Evolutionary conservation across 1,140 invertebrate species (phyloP).

Genomic region (Oscheius sp.): DNA sequence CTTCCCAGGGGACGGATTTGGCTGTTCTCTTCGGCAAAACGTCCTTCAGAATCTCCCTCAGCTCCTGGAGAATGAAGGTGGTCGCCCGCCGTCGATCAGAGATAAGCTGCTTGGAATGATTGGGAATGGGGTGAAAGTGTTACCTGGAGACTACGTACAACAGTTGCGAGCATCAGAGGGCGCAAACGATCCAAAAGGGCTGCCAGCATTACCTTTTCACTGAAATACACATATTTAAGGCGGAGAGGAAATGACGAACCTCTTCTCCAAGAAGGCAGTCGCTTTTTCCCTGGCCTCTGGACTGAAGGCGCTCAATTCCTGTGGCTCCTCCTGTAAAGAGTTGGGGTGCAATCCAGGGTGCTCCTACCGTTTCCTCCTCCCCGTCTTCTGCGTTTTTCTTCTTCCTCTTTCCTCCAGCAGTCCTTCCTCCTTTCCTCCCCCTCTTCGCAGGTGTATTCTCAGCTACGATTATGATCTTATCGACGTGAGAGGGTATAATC

Average conservation of each 20-base stretch:
- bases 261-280: not conserved
- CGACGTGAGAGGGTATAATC: not conserved
- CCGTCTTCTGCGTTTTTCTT: not conserved
- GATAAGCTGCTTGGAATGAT: too few species aligned
- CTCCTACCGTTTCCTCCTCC: not conserved
- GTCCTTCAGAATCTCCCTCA: not conserved
- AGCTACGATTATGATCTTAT: not conserved
- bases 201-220: not conserved
- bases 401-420: not conserved
- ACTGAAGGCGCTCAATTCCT: not conserved
- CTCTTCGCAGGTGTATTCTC: not conserved
- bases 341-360: not conserved
- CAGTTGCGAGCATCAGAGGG: not conserved
- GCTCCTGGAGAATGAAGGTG: not conserved
- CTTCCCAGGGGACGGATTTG: not conserved
- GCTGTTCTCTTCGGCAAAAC: not conserved
- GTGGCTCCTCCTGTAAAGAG: not conserved
- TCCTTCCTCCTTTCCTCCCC: not conserved
- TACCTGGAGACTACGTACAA: not conserved
- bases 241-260: not conserved
- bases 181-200: not conserved
- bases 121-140: not conserved
- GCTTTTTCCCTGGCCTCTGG: not conserved
- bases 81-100: not conserved
- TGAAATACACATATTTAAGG: slow-evolving; percentile 1